Conservation (phyloP, 2,113 vertebrate species). For the Saccopteryx leptura region DNA sequence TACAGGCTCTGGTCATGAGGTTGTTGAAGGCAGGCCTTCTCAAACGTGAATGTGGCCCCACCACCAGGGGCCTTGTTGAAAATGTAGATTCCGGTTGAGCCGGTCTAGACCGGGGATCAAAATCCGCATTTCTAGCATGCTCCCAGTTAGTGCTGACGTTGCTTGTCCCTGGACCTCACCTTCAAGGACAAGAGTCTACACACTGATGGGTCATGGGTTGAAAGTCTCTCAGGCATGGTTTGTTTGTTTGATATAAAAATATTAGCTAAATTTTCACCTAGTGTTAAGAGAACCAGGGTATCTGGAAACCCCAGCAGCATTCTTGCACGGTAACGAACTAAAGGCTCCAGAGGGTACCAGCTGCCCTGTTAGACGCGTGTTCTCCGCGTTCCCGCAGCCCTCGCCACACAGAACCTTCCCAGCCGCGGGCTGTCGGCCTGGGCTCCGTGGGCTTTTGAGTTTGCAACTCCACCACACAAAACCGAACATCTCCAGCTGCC, state of each 20-base stretch:
- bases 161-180: background rate
- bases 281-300: background rate
- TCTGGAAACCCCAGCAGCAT: background rate
- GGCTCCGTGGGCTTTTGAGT: background rate
- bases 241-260: background rate
- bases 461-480: background rate
- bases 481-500: too few relatives aligned
- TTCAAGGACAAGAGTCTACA: background rate
- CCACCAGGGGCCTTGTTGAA: background rate
- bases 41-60: background rate
- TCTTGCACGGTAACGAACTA: background rate
- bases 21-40: background rate
- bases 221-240: background rate
- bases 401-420: too few relatives aligned
- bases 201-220: background rate
- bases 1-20: background rate
- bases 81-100: background rate
- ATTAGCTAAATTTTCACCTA: background rate
- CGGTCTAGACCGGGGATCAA: background rate
- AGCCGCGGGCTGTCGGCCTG: background rate
- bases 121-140: background rate
- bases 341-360: background rate
- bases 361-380: background rate
- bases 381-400: background rate
- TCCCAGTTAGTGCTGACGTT: background rate